Conservation (phyloP, 2,888 invertebrate genomes). For the Cylloceria caligata region DNA sequence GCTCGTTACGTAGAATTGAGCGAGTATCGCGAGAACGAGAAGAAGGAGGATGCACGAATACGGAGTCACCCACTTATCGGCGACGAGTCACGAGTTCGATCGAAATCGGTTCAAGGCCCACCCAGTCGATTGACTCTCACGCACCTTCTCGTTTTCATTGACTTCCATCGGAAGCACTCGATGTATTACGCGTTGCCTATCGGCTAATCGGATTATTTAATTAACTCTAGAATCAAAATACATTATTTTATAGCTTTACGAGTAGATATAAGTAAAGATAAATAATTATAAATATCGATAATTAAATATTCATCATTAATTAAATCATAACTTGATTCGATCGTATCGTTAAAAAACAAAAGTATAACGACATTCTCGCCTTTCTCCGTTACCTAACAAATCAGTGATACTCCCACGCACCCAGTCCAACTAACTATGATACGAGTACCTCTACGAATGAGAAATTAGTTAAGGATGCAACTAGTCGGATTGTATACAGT, state of each 20-base stretch:
- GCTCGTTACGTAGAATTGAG: slow-evolving; percentile 24
- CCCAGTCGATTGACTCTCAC: slow-evolving; percentile 43
- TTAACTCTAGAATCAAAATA: not conserved
- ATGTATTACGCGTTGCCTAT: not conserved
- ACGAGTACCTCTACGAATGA: slow-evolving; percentile 25
- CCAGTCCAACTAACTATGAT: slow-evolving; percentile 13
- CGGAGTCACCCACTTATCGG: slow-evolving; percentile 68
- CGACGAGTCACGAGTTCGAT: slow-evolving; percentile 66
- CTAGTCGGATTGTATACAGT: not conserved
- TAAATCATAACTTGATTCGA: not conserved
- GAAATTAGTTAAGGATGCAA: slow-evolving; percentile 26
- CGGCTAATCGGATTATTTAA: slow-evolving; percentile 3
- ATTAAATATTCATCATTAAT: not conserved
- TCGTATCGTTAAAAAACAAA: not conserved
- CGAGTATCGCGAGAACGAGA: slow-evolving; percentile 37
- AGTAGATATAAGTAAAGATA: not conserved
- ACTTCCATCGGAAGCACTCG: slow-evolving; percentile 37
- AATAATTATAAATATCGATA: not conserved
- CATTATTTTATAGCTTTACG: not conserved
- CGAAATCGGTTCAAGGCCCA: slow-evolving; percentile 78
- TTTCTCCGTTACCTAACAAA: slow-evolving; percentile 56
- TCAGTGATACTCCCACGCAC: slow-evolving; percentile 45
- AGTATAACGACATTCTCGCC: slow-evolving; percentile 37
- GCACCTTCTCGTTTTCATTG: slow-evolving; percentile 45
- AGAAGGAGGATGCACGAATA: slow-evolving; percentile 65